Evolutionary conservation across 2,797 vertebrate genomes (phyloP).

Genomic region (Sebastes minor): DNA sequence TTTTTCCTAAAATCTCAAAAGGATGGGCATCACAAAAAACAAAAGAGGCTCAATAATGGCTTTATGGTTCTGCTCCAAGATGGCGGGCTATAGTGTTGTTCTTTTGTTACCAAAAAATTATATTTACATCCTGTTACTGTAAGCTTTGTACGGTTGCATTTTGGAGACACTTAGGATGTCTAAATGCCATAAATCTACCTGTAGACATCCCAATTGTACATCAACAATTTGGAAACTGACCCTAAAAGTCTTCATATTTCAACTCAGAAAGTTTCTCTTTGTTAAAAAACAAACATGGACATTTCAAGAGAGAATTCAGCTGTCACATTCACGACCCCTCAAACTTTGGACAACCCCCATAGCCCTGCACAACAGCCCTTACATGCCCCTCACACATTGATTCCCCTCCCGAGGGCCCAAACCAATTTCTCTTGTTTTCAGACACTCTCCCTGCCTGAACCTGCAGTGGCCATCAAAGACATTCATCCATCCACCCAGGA

Average conservation of each 20-base stretch:
- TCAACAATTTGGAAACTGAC: not conserved
- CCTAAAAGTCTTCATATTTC: not conserved
- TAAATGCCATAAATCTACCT: not conserved
- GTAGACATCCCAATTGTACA: not conserved
- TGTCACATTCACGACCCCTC: constrained; percentile 64
- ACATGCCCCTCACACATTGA: constrained; percentile 93
- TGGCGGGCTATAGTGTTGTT: not conserved
- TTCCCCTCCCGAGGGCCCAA: constrained; percentile 94
- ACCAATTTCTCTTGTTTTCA: constrained; percentile 99
- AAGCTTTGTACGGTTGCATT: not conserved
- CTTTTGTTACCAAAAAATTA: not conserved
- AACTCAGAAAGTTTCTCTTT: not conserved
- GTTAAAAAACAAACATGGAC: constrained; percentile 24
- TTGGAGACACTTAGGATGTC: not conserved
- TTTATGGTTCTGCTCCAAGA: not conserved
- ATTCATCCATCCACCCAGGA: constrained; percentile 98
- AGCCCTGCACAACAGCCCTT: constrained; percentile 65
- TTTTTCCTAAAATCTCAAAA: not conserved
- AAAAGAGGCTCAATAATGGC: not conserved
- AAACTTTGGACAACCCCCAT: constrained; percentile 65
- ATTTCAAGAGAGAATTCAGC: constrained; percentile 48
- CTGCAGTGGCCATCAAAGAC: constrained; percentile 98
- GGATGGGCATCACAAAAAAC: not conserved
- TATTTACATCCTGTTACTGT: not conserved
- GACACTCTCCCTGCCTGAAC: constrained; percentile 92